These are phyloP conservation scores for Eupithecia tripunctaria DNA, from an alignment of 2,888 invertebrate genomes.

Conservation along the genomic window DNA sequence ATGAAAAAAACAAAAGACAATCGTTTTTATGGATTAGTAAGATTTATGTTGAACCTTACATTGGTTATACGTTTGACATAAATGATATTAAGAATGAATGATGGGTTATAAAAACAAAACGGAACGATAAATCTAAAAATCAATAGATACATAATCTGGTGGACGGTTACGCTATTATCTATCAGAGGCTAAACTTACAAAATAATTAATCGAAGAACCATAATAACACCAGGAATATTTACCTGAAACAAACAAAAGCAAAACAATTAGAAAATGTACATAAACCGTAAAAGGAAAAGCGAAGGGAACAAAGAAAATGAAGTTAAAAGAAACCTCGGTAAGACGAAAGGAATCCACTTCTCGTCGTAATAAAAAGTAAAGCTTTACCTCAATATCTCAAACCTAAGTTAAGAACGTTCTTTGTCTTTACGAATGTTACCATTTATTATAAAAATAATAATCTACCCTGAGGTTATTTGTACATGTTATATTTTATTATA, in stretches of 20 bases:
- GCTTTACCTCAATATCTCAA: not conserved
- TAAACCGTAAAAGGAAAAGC: not conserved
- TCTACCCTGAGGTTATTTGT: not conserved
- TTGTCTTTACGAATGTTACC: not conserved
- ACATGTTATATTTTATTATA: not conserved
- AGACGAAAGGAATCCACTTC: not conserved
- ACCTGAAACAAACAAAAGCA: constrained; percentile 33
- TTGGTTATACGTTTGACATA: too few species aligned
- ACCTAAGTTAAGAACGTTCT: not conserved
- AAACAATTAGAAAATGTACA: not conserved
- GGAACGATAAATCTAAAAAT: too few species aligned
- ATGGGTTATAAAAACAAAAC: not conserved
- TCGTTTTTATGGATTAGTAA: too few species aligned
- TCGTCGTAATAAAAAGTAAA: not conserved
- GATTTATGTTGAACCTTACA: too few species aligned
- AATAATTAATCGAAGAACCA: not conserved
- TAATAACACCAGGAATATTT: constrained; percentile 11
- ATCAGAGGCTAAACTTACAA: not conserved
- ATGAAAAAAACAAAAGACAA: too few species aligned
- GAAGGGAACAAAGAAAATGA: not conserved
- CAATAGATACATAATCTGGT: not conserved
- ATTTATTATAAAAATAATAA: not conserved
- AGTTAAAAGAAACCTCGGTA: not conserved
- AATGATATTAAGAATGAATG: not conserved
- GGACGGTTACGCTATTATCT: not conserved